These are phyloP conservation scores for Ceratotherium simum DNA, from an alignment of 2,113 vertebrate species.

Conservation along the genomic window DNA sequence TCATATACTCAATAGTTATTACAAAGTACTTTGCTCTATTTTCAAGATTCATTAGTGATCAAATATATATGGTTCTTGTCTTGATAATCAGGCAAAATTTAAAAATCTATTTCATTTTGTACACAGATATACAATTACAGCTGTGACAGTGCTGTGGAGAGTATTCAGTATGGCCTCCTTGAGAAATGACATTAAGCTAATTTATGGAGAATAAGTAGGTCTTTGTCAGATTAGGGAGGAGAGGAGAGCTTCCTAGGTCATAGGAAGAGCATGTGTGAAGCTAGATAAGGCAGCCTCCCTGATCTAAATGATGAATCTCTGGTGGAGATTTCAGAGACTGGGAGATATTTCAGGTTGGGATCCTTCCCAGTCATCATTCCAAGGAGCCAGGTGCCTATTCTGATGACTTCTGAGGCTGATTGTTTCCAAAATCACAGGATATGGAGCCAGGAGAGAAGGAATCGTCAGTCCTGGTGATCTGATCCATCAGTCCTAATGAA, in stretches of 20 bases:
- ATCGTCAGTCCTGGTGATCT: background rate
- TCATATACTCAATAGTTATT: background rate
- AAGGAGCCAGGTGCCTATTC: conserved; percentile 50
- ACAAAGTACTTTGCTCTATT: background rate
- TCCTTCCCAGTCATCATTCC: background rate
- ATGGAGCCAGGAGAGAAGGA: conserved; percentile 47
- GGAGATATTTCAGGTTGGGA: background rate
- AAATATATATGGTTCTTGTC: background rate
- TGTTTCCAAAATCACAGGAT: background rate
- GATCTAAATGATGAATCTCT: background rate
- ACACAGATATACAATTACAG: background rate
- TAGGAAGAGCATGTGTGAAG: background rate
- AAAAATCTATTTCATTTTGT: background rate
- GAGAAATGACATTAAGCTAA: background rate
- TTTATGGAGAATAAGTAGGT: background rate
- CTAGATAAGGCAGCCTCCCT: background rate
- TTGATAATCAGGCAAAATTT: background rate
- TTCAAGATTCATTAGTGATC: background rate
- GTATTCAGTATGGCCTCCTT: background rate
- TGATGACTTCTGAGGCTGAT: conserved; percentile 30
- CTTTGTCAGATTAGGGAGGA: background rate
- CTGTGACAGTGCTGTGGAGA: background rate
- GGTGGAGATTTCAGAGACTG: background rate
- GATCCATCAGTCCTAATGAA: conserved; percentile 46
- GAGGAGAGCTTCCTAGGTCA: background rate